These are phyloP conservation scores for Acomys russatus DNA, from an alignment of 2,797 vertebrate genomes.

Conservation along the genomic window DNA sequence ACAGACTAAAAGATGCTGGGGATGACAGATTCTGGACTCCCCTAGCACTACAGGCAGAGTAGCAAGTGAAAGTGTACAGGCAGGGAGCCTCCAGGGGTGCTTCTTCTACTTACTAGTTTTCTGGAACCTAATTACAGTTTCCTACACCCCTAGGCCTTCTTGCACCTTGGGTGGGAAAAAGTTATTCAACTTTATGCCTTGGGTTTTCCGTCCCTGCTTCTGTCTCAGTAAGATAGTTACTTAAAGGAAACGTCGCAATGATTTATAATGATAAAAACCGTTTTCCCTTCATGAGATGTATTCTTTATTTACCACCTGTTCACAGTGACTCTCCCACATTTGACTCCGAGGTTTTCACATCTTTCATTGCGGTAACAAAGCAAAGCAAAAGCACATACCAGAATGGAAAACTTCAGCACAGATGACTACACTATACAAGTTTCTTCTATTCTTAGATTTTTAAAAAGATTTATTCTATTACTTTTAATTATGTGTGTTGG, in stretches of 20 bases:
- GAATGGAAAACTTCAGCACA: conserved; percentile 34
- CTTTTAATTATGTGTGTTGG: not conserved
- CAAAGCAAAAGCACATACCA: conserved; percentile 44
- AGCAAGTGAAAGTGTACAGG: not conserved
- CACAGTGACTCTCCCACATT: not conserved
- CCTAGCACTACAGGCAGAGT: not conserved
- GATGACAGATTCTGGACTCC: not conserved
- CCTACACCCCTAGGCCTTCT: not conserved
- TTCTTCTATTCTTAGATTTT: not conserved
- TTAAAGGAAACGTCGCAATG: not conserved
- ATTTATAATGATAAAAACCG: not conserved
- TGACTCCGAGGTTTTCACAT: conserved; percentile 35
- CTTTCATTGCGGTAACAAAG: conserved; percentile 37
- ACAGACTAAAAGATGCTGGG: conserved; percentile 34
- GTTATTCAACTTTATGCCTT: conserved; percentile 46
- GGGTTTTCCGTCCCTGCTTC: conserved; percentile 38
- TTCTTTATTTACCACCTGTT: not conserved
- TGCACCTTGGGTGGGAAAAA: not conserved
- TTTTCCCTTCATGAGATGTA: not conserved
- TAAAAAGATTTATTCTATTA: not conserved
- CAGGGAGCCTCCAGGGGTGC: not conserved
- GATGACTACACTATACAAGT: not conserved
- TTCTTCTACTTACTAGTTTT: not conserved
- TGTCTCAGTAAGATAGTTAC: not conserved
- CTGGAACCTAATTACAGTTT: conserved; percentile 31